Base-by-base conservation (phyloP, 2,113 vertebrate genomes). In the Oenanthe oenanthe region DNA sequence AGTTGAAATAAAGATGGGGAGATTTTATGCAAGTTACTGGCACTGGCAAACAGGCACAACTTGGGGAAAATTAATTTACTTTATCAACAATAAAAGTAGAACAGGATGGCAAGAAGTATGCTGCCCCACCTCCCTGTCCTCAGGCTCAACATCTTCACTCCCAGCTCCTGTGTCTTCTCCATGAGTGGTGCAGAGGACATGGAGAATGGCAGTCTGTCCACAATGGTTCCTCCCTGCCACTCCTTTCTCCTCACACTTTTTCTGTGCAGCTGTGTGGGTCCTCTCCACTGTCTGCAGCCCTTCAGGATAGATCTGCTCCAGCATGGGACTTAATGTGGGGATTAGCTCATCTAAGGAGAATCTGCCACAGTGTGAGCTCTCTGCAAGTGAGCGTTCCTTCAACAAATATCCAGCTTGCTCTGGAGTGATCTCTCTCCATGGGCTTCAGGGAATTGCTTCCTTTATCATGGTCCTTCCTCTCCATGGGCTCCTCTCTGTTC, bases 211-310 rank as follows among this genome's bases (percentile, higher is more conserved):
- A 63, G 13, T 63, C 38, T 38, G 32, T 47, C 26, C 42, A 29
- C 0, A 0, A 20, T 0, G 0, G 20, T 62, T 62, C 19, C 6
- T 43, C 7, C 53, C 12, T 71, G 16, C 13, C 1, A 0, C 5
- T 85, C 12, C 17, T 85, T 84, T 51, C 13, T 66, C 22, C 26
- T 74, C 22, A 38, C 2, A 0, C 17, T 48, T 66, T 53, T 53
- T 9, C 9, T 24, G 7, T 77, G 24, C 36, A 36, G 7, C 18
- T 60, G 0, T 29, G 9, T 72, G 17, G 2, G 12, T 83, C 4
- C 10, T 54, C 7, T 47, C 24, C 6, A 6, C 40, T 17, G 14
- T 45, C 43, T 79, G 25, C 34, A 62, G 66, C 38, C 12, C 12
- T 71, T 85, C 20, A 28, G 26, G 14, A 16, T 57, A 29, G 78